Evolutionary conservation across 2,797 vertebrate species (phyloP), one percentile per base, ranked within the genome.

Genomic region (Darevskia mixta): DNA sequence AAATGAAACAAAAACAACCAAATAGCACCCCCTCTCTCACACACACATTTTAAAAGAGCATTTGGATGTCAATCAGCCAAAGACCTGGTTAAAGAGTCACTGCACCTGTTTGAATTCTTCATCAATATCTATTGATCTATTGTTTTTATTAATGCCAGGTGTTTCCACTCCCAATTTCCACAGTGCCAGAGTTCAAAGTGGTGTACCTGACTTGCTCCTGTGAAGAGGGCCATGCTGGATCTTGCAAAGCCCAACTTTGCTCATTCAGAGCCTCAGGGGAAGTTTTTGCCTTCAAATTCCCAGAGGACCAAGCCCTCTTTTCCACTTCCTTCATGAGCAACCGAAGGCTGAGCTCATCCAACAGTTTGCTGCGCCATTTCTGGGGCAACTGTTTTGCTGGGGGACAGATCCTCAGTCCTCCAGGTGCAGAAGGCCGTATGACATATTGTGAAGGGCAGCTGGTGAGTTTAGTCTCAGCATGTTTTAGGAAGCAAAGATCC

Each of bases 361-460:
- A 92, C 7, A 11, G 49, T 80, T 87, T 91, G 0, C 92, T 95
- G 58, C 90, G 35, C 86, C 85, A 4, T 11, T 92, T 91, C 79
- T 87, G 92, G 8, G 76, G 84, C 78, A 90, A 20, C 87, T 96
- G 97, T 87, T 93, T 95, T 90, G 87, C 87, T 0, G 85, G 91
- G 27, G 96, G 95, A 43, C 82, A 45, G 0, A 0, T 71, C 4
- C 79, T 95, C 79, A 75, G 78, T 0, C 96, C 95, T 38, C 64
- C 11, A 0, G 92, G 92, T 7, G 69, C 89, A 0, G 76, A 45
- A 5, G 71, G 95, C 38, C 88, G 93, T 72, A 89, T 96, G 87
- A 94, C 92, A 0, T 96, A 92, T 9, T 96, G 95, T 79, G 91
- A 87, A 5, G 95, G 96, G 64, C 92, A 90, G 71, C 79, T 96